phyloP scores from a whole-genome alignment of 2,113 vertebrate genomes.

The Sminthopsis crassicaudata region DNA sequence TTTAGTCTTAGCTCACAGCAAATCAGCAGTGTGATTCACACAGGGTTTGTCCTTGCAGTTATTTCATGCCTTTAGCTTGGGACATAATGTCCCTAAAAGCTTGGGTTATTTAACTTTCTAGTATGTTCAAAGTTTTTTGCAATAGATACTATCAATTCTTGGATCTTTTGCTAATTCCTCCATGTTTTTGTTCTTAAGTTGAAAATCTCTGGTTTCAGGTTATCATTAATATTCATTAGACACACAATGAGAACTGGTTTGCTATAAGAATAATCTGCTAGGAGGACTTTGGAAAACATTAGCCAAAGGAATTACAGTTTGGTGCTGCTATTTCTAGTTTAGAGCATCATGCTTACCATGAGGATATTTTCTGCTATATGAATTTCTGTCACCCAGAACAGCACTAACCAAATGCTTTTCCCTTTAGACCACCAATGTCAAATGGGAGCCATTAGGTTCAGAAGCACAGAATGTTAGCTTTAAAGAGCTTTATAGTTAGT shows the following conservation, averaged over 20 bases:
- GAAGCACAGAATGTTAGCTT: neutral
- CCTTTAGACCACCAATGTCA: neutral
- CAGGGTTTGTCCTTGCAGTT: neutral
- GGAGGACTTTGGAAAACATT: neutral
- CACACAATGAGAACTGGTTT: neutral
- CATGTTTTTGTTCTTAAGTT: neutral
- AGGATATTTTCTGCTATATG: neutral
- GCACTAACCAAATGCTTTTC: neutral
- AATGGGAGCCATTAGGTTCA: neutral
- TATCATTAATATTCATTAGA: neutral
- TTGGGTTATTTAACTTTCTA: neutral
- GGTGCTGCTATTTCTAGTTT: neutral
- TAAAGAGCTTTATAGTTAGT: neutral
- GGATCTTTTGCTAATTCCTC: neutral
- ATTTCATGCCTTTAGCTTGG: rapidly evolving
- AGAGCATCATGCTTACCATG: neutral
- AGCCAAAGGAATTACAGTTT: neutral
- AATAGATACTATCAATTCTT: neutral
- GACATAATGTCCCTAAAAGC: rapidly evolving
- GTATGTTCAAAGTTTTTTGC: neutral
- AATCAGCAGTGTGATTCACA: neutral
- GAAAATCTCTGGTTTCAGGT: neutral
- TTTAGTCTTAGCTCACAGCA: neutral
- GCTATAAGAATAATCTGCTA: neutral
- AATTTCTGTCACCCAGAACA: neutral